Evolutionary conservation across 2,888 invertebrate genomes (phyloP), one percentile per base, ranked within the genome.

Genomic region (Seira sanloemensis): DNA sequence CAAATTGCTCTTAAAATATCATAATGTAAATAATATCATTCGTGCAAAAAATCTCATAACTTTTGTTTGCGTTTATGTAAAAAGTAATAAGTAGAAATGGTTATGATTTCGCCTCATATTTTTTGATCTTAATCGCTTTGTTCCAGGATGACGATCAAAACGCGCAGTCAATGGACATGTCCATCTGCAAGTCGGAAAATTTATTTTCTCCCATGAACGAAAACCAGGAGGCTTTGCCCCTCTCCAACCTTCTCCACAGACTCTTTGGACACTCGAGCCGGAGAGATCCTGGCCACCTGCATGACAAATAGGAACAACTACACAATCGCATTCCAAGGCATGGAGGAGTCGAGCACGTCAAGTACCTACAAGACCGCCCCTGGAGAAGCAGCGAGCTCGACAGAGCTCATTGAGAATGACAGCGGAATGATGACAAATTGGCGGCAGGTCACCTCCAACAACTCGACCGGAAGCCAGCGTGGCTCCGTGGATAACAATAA

Each of bases 271-370:
- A 94, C 94, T 88, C 94, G 94, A 86, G 95, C 95, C 91, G 95
- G 95, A 90, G 96, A 97, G 90, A 95, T 97, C 91, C 95, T 97
- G 91, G 93, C 97, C 88, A 97, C 97, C 86, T 97, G 97, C 91
- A 96, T 96, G 92, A 78, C 96, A 86, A 97, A 97, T 91, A 97
- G 97, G 92, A 96, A 97, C 92, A 97, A 97, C 92, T 97, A 97
- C 91, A 97, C 97, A 87, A 97, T 97, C 90, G 97, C 97, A 89
- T 97, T 97, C 90, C 97, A 97, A 92, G 97, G 97, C 90, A 83
- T 83, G 83, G 86, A 86, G 66, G 78, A 78, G 46, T 86, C 87
- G 12, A 85, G 74, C 25, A 78, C 86, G 5, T 78, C 85, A 23
- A 85, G 84, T 24, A 87, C 86, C 19, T 88, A 86, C 76, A 76